Evolutionary conservation across 2,797 vertebrate genomes (phyloP).

Genomic region (Sus cebifrons): DNA sequence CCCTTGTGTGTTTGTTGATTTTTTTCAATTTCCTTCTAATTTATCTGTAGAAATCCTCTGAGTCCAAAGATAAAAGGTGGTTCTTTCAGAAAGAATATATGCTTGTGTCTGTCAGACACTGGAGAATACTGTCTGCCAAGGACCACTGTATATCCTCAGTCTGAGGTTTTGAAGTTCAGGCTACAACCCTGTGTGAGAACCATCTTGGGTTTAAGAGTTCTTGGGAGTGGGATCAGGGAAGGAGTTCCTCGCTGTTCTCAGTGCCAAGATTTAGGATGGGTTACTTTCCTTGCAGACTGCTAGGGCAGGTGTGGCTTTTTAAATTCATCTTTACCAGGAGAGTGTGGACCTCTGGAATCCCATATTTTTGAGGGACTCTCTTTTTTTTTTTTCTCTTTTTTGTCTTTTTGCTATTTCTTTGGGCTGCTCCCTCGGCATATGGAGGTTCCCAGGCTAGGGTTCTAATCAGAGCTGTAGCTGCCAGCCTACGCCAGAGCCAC

Average conservation of each 20-base stretch:
- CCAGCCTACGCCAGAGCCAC: too few species aligned
- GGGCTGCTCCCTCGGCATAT: too few species aligned
- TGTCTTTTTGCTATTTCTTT: too few species aligned
- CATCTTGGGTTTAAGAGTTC: constrained; percentile 23
- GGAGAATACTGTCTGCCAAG: background rate
- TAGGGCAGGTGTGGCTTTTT: background rate
- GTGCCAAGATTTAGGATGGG: background rate
- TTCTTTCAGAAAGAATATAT: background rate
- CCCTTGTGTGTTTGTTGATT: background rate
- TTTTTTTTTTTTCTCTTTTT: too few species aligned
- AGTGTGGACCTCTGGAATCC: background rate
- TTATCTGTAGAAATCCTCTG: constrained; percentile 27
- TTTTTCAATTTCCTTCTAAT: constrained; percentile 9
- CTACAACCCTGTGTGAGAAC: background rate
- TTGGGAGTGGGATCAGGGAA: background rate
- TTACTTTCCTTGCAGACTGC: background rate
- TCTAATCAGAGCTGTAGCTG: too few species aligned
- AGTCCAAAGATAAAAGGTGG: background rate
- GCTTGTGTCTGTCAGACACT: background rate
- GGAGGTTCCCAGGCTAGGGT: too few species aligned
- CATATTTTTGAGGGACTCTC: background rate
- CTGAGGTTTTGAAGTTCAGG: background rate
- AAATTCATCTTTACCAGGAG: background rate
- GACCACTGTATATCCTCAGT: background rate
- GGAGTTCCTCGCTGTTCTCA: background rate